A percentile compares a stretch with the other conserved stretches of the same genome.
Conservation (phyloP, 2,113 vertebrate genomes). For the Cepphus grylle region DNA sequence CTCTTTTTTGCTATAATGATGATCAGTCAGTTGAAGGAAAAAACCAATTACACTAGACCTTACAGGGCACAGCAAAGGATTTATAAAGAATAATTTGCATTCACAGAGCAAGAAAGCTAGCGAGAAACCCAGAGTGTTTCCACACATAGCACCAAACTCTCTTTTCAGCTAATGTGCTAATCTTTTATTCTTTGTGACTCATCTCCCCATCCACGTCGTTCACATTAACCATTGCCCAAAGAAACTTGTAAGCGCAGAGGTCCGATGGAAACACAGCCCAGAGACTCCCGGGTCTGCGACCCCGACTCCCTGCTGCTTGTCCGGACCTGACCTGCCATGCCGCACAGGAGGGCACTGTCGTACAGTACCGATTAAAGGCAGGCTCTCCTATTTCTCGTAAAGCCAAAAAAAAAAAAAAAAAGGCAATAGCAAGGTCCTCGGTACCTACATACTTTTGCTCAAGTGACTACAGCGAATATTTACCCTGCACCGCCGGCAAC, state of each 20-base stretch:
- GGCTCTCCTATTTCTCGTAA: neutral
- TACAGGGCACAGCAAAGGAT: neutral
- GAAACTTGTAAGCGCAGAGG: neutral
- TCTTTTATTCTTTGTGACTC: neutral
- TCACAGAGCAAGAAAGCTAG: neutral
- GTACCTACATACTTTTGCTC: neutral
- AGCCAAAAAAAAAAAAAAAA: neutral
- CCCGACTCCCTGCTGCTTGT: neutral
- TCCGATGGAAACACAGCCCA: neutral
- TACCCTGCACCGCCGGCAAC: neutral
- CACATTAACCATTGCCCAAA: neutral
- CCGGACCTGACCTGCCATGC: neutral
- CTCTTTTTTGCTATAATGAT: neutral
- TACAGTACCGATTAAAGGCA: neutral
- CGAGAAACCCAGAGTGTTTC: neutral
- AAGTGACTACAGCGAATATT: neutral
- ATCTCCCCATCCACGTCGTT: neutral
- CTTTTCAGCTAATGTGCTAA: neutral
- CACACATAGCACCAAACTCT: neutral
- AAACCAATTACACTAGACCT: neutral
- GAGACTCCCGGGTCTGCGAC: neutral
- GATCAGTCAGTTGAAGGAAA: neutral
- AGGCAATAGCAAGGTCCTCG: neutral
- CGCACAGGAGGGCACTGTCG: neutral
- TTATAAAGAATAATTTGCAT: neutral